Evolutionary conservation across 2,888 invertebrate genomes (phyloP), one percentile per base, ranked within the genome.

Genomic region (Caenorhabditis sinica): DNA sequence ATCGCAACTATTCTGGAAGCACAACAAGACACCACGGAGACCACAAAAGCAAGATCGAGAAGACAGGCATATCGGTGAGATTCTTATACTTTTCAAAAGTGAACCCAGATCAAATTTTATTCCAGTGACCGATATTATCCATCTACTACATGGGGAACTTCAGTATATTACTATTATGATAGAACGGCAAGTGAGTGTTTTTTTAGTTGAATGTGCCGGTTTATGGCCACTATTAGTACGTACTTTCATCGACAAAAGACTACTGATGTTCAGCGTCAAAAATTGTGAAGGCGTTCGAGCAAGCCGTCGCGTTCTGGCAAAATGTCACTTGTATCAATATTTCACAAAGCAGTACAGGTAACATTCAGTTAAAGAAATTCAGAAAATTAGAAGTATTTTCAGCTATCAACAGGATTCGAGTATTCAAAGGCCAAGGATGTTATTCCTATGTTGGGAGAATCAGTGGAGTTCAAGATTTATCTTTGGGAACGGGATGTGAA

Each of bases 401-500:
- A 76, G 85, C 81, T 0, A 30, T 73, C 13, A 81, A 85, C 49
- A 23, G 85, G 45, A 82, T 85, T 15, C 76, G 85, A 1, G 85
- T 85, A 1, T 85, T 85, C 69, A 81, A 85, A 63, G 85, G 85
- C 45, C 85, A 85, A 63, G 85, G 85, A 28, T 92, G 90, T 65
- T 91, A 88, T 80, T 90, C 90, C 30, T 90, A 90, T 49, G 90
- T 91, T 13, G 91, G 91, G 23, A 86, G 77, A 66, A 86, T 88
- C 49, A 86, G 88, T 1, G 87, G 89, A 11, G 84, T 86, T 33
- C 91, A 92, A 83, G 90, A 90, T 9, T 75, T 92, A n/a, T 91
- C 91, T 0, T 82, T 92, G 11, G 92, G 92, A 30, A 60, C 75
- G 9, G 90, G 91, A 2, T 91, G 92, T 72, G 91, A 91, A 72